Evolutionary conservation across 2,888 invertebrate species (phyloP).

Genomic region (Campaea margaritaria): DNA sequence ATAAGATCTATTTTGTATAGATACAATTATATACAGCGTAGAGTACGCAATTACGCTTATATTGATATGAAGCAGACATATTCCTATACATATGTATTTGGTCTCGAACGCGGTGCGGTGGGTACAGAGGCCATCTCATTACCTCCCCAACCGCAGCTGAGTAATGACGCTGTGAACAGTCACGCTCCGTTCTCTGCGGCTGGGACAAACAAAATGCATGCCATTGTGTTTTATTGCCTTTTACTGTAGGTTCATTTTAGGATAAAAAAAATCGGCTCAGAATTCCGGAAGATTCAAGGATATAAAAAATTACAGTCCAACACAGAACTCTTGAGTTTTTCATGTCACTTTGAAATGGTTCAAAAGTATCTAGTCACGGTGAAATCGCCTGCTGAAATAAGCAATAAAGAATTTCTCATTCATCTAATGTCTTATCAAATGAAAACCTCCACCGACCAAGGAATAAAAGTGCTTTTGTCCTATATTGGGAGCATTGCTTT

Average conservation of each 20-base stretch:
- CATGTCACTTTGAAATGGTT: not conserved
- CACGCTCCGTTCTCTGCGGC: constrained; percentile 64
- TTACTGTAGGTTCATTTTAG: too few relatives aligned
- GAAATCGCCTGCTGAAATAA: constrained; percentile 31
- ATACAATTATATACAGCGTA: too few relatives aligned
- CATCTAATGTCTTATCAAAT: constrained; percentile 42
- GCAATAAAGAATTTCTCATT: constrained; percentile 38
- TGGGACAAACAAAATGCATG: constrained; percentile 56
- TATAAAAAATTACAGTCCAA: not conserved
- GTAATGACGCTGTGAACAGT: constrained; percentile 66
- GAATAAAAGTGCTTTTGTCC: constrained; percentile 65
- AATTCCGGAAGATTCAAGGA: not conserved
- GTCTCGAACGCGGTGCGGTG: constrained; percentile 34
- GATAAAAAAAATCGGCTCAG: too few relatives aligned
- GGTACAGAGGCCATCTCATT: constrained; percentile 70
- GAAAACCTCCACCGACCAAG: constrained; percentile 56
- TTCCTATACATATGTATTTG: not conserved
- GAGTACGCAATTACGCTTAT: too few relatives aligned
- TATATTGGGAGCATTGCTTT: constrained; percentile 67
- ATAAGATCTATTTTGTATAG: too few relatives aligned
- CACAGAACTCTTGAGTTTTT: too few relatives aligned
- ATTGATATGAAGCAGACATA: too few relatives aligned
- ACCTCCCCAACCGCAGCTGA: constrained; percentile 70
- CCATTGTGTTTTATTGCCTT: constrained; percentile 8
- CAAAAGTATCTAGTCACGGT: not conserved